A percentile compares a stretch with the other conserved stretches of the same genome.
phyloP scores from a whole-genome alignment of 2,888 invertebrate genomes.

The Cheilosia urbana region DNA sequence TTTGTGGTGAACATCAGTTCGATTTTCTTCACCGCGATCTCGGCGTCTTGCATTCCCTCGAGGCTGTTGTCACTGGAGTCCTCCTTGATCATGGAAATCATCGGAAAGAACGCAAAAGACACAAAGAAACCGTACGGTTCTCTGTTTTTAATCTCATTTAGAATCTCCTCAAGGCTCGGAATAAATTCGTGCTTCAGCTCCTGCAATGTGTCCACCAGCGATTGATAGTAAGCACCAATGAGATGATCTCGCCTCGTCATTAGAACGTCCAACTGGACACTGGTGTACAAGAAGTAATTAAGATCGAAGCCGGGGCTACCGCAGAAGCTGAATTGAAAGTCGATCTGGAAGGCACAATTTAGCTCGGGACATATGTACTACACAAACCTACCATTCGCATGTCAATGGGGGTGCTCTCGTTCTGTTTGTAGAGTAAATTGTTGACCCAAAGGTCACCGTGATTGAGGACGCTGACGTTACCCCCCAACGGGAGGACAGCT shows the following conservation, averaged over 20 bases:
- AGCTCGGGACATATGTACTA: neutral
- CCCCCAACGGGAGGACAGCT: constrained; percentile 79
- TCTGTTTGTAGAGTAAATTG: constrained; percentile 84
- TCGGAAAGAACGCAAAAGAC: constrained; percentile 81
- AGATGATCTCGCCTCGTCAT: constrained; percentile 78
- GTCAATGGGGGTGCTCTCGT: constrained; percentile 79
- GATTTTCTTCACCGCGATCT: constrained; percentile 80
- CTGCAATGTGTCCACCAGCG: constrained; percentile 77
- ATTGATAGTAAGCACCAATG: constrained; percentile 79
- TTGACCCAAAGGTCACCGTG: constrained; percentile 86
- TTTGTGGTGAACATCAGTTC: constrained; percentile 82
- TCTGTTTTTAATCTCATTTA: constrained; percentile 79
- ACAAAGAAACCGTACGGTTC: constrained; percentile 82
- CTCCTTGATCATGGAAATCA: constrained; percentile 81
- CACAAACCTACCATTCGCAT: constrained; percentile 81
- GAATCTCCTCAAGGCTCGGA: constrained; percentile 79
- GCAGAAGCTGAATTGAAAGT: constrained; percentile 82
- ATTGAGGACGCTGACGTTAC: constrained; percentile 83
- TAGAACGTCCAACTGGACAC: constrained; percentile 80
- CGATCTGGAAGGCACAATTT: constrained; percentile 79
- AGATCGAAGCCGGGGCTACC: constrained; percentile 83
- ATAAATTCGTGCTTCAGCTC: constrained; percentile 76
- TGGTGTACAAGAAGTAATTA: constrained; percentile 83
- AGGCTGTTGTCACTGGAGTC: constrained; percentile 81
- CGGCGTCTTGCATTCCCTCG: constrained; percentile 80